A percentile compares a stretch with the other conserved stretches of the same genome.
Conservation (phyloP, 2,888 invertebrate species). For the Pollenia amentaria region DNA sequence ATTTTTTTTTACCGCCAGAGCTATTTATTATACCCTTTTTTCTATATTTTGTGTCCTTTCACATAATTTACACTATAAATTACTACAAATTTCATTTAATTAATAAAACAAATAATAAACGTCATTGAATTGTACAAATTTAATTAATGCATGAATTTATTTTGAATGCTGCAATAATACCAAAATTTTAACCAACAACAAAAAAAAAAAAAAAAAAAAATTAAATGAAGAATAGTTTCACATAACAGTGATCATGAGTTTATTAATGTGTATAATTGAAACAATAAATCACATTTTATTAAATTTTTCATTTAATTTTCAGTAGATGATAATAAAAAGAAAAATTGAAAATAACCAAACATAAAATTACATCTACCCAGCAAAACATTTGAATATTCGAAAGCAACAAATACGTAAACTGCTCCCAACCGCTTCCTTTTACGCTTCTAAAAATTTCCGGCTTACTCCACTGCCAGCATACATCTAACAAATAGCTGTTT, state of each 20-base stretch:
- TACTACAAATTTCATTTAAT: background rate
- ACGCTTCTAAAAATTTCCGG: no score
- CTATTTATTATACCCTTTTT: constrained; percentile 2
- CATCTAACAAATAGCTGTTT: no score
- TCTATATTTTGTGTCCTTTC: background rate
- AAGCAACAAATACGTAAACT: no score
- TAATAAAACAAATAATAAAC: constrained; percentile 34
- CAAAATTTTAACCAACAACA: background rate
- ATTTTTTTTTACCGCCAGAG: background rate
- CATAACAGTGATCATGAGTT: background rate
- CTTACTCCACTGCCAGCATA: no score
- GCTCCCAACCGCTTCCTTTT: no score
- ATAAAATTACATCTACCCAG: no score
- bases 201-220: background rate
- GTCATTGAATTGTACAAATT: constrained; percentile 10
- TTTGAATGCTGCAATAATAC: background rate
- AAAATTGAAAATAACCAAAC: no score
- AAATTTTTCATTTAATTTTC: constrained; percentile 15
- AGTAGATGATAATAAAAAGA: background rate
- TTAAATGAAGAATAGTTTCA: background rate
- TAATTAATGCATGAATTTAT: constrained; percentile 4
- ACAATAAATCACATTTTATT: constrained; percentile 22
- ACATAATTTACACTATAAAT: background rate
- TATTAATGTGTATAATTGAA: constrained; percentile 30
- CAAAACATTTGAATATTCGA: no score